Conservation (phyloP, 2,888 invertebrate genomes). For the Nasonia oneida region DNA sequence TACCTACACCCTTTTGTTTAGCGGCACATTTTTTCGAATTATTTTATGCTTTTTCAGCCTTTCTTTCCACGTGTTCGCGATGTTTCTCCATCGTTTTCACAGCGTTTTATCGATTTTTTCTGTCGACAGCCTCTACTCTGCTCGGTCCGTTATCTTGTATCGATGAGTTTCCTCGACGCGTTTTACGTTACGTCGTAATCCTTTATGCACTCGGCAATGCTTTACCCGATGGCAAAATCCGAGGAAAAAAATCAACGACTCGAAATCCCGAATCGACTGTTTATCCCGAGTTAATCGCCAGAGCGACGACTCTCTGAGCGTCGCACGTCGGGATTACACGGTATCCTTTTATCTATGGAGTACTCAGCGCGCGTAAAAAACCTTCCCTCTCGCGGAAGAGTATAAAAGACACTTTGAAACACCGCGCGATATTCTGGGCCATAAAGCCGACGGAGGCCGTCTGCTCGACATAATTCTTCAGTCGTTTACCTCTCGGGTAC, state of each 20-base stretch:
- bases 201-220: neutral
- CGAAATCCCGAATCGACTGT: neutral
- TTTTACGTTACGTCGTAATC: neutral
- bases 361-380: neutral
- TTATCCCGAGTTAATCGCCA: neutral
- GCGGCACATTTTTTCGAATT: neutral
- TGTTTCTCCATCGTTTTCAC: neutral
- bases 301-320: no score
- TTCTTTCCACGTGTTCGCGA: neutral
- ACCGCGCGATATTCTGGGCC: neutral
- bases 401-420: neutral
- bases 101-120: constrained; percentile 22
- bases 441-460: neutral
- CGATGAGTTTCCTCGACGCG: neutral
- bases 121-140: neutral
- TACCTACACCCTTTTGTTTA: neutral
- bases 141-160: neutral
- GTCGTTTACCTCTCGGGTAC: neutral
- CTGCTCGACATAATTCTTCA: neutral
- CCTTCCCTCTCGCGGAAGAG: neutral
- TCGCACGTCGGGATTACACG: neutral
- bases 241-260: neutral
- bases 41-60: neutral
- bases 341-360: neutral
- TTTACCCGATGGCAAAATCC: neutral